phyloP scores from a whole-genome alignment of 1,140 invertebrate genomes.

The Anastatus disparis region DNA sequence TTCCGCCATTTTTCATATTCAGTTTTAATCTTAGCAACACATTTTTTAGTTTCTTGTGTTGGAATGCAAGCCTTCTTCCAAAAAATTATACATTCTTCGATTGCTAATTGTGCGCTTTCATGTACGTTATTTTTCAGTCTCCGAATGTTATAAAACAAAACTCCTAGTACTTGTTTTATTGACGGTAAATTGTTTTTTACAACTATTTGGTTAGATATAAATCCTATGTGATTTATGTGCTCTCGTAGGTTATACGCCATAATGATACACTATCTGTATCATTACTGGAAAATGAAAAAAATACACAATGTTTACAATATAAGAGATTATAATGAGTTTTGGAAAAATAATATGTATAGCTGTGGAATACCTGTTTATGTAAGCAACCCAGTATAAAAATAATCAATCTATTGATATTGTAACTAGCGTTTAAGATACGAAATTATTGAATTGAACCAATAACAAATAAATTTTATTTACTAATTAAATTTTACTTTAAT shows the following conservation, averaged over 20 bases:
- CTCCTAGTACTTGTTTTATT: not conserved
- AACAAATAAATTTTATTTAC: too few species aligned
- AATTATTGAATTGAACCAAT: too few species aligned
- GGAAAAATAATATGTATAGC: not conserved
- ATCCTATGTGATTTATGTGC: not conserved
- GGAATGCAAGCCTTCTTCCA: not conserved
- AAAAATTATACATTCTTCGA: not conserved
- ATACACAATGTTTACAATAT: not conserved
- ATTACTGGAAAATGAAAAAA: not conserved
- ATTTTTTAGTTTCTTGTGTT: too few species aligned
- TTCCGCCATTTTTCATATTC: not conserved
- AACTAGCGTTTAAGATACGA: too few species aligned
- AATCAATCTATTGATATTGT: not conserved
- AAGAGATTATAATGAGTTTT: not conserved
- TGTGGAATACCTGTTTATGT: not conserved
- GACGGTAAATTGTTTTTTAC: not conserved
- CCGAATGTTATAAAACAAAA: not conserved
- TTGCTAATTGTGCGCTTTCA: not conserved
- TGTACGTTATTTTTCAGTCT: not conserved
- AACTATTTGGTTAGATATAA: not conserved
- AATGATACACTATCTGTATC: not conserved
- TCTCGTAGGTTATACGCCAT: not conserved
- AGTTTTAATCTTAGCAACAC: not conserved
- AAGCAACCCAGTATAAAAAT: not conserved
- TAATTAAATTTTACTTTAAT: too few species aligned